These are phyloP conservation scores for Myrmecobius fasciatus DNA, from an alignment of 2,113 vertebrate genomes.

Conservation along the genomic window DNA sequence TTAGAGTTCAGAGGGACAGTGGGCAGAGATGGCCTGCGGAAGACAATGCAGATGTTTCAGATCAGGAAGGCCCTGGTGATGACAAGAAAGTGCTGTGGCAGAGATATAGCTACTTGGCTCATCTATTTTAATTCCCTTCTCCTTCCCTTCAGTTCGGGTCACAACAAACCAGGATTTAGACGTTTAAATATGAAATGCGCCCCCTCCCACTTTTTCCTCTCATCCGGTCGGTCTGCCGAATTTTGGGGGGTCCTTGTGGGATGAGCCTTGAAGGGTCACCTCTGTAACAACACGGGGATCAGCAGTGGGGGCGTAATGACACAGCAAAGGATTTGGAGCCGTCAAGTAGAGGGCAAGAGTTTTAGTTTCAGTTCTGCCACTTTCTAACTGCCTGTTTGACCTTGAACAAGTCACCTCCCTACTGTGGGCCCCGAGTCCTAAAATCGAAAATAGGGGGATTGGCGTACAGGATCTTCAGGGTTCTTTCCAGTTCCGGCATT, in stretches of 20 bases:
- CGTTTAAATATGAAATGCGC: background rate
- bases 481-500: too few relatives aligned
- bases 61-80: conserved; percentile 82
- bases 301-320: background rate
- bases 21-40: conserved; percentile 83
- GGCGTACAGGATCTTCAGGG: background rate
- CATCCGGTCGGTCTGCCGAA: background rate
- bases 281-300: background rate
- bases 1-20: conserved; percentile 90
- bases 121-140: conserved; percentile 28
- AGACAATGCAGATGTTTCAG: conserved; percentile 95
- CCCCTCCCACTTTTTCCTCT: background rate
- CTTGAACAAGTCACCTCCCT: background rate
- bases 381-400: background rate
- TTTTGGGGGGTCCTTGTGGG: background rate
- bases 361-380: background rate
- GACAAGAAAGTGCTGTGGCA: conserved; percentile 74
- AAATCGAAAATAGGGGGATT: background rate
- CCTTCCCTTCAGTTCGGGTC: background rate
- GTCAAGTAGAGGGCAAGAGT: background rate
- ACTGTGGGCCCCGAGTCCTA: background rate
- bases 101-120: conserved; percentile 55
- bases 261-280: background rate
- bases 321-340: background rate
- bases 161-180: background rate